phyloP scores from a whole-genome alignment of 2,797 vertebrate genomes.

The Anguilla anguilla region DNA sequence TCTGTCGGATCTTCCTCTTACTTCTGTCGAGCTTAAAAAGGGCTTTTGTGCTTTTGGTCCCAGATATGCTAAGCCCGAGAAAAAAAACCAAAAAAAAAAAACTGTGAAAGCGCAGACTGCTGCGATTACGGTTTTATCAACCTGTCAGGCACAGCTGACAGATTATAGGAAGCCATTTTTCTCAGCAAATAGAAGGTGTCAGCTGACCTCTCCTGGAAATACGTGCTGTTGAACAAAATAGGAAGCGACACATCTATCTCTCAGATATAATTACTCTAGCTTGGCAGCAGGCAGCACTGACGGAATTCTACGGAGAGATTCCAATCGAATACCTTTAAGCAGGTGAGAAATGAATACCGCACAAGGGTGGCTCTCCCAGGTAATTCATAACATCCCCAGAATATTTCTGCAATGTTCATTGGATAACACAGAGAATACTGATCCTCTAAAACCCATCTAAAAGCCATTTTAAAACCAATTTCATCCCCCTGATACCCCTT shows the following conservation, averaged over 20 bases:
- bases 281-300: not conserved
- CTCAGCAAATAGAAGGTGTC: not conserved
- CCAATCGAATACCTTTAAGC: not conserved
- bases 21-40: not conserved
- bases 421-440: not conserved
- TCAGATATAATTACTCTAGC: not conserved
- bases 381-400: not conserved
- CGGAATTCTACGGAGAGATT: not conserved
- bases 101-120: not conserved
- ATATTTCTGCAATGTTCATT: not conserved
- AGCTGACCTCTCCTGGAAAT: not conserved
- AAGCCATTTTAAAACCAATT: not conserved
- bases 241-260: not conserved
- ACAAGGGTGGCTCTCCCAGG: not conserved
- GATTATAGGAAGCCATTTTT: not conserved
- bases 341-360: not conserved
- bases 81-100: too few relatives aligned
- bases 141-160: not conserved
- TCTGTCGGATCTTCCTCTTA: not conserved
- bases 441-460: not conserved
- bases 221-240: not conserved
- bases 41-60: not conserved
- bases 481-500: not conserved
- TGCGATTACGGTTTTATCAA: not conserved
- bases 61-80: not conserved